These are phyloP conservation scores for Eulithis prunata DNA, from an alignment of 2,888 invertebrate species.

Conservation along the genomic window DNA sequence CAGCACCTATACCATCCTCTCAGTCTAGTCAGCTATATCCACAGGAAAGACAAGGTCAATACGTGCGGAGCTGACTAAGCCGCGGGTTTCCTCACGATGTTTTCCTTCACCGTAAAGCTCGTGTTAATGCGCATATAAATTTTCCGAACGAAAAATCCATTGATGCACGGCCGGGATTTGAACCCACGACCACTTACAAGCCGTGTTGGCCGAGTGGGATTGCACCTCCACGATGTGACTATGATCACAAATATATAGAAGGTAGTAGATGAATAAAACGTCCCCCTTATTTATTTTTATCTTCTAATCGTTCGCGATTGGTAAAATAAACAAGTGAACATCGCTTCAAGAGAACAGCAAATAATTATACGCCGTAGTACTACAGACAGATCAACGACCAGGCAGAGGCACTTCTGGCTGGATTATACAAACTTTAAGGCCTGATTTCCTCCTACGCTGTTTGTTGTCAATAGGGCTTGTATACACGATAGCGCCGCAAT, in stretches of 20 bases:
- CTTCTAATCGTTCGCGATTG: not conserved
- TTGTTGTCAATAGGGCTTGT: not conserved
- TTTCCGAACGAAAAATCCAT: no score
- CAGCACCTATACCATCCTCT: no score
- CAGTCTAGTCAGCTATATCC: no score
- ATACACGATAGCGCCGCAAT: not conserved
- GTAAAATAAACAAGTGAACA: slow-evolving; percentile 1
- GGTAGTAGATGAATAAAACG: not conserved
- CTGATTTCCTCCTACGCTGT: not conserved
- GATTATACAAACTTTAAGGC: not conserved
- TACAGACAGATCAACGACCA: slow-evolving; percentile 28
- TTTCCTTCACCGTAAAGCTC: no score
- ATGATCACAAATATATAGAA: not conserved
- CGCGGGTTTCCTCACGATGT: no score
- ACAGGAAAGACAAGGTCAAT: no score
- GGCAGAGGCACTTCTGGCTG: slow-evolving; percentile 1
- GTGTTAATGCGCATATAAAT: no score
- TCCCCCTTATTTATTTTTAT: no score
- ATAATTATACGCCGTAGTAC: slow-evolving; percentile 21
- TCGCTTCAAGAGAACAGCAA: slow-evolving; percentile 21
- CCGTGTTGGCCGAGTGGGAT: no score
- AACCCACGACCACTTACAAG: no score
- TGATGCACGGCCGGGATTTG: no score
- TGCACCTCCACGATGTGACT: not conserved
- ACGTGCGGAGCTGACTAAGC: no score